A percentile compares a stretch with the other conserved stretches of the same genome.
Evolutionary conservation across 2,888 invertebrate species (phyloP).

Genomic region (Andricus curvator): DNA sequence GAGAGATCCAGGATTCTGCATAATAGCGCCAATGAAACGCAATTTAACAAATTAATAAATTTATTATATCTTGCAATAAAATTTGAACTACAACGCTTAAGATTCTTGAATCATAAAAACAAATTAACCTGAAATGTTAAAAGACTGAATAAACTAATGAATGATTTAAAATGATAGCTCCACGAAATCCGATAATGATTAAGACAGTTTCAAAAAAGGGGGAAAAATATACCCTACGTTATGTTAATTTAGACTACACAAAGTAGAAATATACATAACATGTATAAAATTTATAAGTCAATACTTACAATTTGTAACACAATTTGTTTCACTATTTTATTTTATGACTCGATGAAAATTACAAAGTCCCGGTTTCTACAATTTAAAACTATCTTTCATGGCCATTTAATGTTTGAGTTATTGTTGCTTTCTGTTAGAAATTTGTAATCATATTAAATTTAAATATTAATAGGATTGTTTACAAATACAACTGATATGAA

Average conservation of each 20-base stretch:
- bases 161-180: not conserved
- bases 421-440: not conserved
- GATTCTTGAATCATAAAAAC: constrained; percentile 13
- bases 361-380: not conserved
- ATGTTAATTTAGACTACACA: not conserved
- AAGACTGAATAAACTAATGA: not conserved
- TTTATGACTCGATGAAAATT: not conserved
- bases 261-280: not conserved
- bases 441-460: not conserved
- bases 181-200: constrained; percentile 1
- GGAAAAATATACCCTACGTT: not conserved
- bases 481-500: not conserved
- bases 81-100: not conserved
- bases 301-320: not conserved
- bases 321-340: constrained; percentile 18
- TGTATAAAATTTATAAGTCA: not conserved
- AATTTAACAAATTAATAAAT: not conserved
- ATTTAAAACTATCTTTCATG: not conserved
- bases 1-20: not conserved
- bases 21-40: constrained; percentile 22
- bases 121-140: constrained; percentile 25
- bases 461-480: constrained; percentile 7
- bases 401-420: not conserved
- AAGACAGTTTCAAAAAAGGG: not conserved
- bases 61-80: constrained; percentile 2